phyloP scores from a whole-genome alignment of 2,797 vertebrate genomes.

The Dromococcyx pavoninus region DNA sequence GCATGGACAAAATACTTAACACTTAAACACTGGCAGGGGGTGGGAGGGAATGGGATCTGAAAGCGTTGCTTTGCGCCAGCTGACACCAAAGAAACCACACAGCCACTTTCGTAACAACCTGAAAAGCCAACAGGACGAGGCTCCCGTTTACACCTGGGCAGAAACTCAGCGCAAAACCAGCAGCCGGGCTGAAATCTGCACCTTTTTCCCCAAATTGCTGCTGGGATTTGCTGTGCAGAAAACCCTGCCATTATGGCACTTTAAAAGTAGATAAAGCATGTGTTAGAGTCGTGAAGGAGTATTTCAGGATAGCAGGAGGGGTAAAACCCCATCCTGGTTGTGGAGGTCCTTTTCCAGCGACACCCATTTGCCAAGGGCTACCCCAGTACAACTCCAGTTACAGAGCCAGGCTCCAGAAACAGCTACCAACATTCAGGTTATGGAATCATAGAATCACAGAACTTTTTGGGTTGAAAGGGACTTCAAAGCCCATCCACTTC shows the following conservation, averaged over 20 bases:
- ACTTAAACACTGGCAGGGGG: background rate
- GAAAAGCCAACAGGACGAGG: accelerated
- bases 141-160: accelerated
- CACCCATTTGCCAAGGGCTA: accelerated
- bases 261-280: accelerated
- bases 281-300: background rate
- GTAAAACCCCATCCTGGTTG: accelerated
- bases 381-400: accelerated
- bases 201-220: accelerated
- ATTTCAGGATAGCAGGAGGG: background rate
- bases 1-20: background rate
- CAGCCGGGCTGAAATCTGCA: background rate
- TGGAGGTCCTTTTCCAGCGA: accelerated
- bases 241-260: background rate
- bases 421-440: no score
- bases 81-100: background rate
- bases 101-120: accelerated
- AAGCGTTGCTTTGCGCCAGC: background rate
- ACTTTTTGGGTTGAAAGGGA: no score
- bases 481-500: no score
- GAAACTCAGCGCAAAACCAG: accelerated
- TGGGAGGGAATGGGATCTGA: background rate
- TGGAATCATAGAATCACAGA: no score
- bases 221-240: accelerated
- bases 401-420: accelerated